Percentiles rank a stretch among this genome's conserved stretches.
Evolutionary conservation across 2,113 vertebrate species (phyloP).

Genomic region (Aegithalos caudatus): DNA sequence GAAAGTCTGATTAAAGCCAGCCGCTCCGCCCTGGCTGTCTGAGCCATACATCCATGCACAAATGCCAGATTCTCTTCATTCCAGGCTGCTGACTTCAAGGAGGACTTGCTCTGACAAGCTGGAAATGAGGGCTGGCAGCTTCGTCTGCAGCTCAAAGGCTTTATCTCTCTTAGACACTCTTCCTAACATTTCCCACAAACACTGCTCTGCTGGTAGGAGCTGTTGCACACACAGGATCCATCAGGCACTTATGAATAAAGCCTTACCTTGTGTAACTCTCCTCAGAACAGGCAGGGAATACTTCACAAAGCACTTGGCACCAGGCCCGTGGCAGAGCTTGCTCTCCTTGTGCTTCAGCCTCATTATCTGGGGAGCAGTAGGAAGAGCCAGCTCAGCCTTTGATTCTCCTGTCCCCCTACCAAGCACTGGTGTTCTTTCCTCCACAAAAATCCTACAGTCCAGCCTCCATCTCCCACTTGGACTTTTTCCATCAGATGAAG

Average conservation of each 20-base stretch:
- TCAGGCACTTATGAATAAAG: not conserved
- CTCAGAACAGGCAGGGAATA: not conserved
- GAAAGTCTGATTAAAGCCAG: constrained; percentile 40
- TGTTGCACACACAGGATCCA: not conserved
- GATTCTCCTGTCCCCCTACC: not conserved
- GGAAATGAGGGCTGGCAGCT: constrained; percentile 44
- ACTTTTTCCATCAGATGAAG: not conserved
- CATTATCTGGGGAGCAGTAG: constrained; percentile 10
- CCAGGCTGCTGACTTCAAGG: constrained; percentile 62
- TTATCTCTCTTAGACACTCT: constrained; percentile 39
- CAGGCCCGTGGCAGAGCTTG: not conserved
- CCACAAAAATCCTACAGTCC: not conserved
- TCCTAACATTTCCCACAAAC: constrained; percentile 17
- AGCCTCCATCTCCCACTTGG: not conserved
- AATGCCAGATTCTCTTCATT: constrained; percentile 67
- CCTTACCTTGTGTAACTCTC: constrained; percentile 12
- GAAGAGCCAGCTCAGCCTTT: not conserved
- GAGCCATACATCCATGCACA: constrained; percentile 19
- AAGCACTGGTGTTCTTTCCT: not conserved
- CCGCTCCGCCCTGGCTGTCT: constrained; percentile 2
- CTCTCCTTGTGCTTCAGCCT: constrained; percentile 32
- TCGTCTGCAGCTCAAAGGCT: constrained; percentile 26
- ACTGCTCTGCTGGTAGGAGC: constrained; percentile 33
- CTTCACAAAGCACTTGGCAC: constrained; percentile 3
- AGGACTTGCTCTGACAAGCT: constrained; percentile 66